Evolutionary conservation across 2,113 vertebrate genomes (phyloP), one percentile per base, ranked within the genome.

Genomic region (Cebus imitator): DNA sequence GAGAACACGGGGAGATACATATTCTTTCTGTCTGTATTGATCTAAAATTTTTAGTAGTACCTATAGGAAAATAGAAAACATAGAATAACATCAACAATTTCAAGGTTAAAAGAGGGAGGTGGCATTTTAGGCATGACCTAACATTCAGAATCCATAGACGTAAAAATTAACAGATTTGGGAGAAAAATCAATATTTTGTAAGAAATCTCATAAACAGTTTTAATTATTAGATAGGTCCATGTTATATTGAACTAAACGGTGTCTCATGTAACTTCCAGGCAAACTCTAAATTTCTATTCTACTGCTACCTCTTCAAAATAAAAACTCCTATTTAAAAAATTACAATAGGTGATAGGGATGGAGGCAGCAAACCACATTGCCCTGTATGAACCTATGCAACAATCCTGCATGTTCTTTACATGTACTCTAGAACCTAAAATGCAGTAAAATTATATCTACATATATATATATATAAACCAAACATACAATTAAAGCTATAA

Each of bases 31-130:
- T 30, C 99, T 98, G 97, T 99, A 99, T 66, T 99, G 99, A 70
- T 99, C 99, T 96, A 99, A 98, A 97, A 99, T 99, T 98, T 99
- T 99, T 97, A 99, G 98, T 45, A 99, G 98, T 66, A 99, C 99
- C 99, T 99, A 87, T 35, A 90, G 61, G 92, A 95, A 97, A 73
- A 96, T 0, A 86, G 27, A 91, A 90, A 88, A 64, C 6, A 87
- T 3, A 76, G 17, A n/a, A 86, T 14, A 72, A 93, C 32, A 55
- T 35, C 20, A 73, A 91, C n/a, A 68, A 90, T 40, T 90, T 48
- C 70, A 70, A 66, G 25, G 10, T 84, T 80, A 94, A 90, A 37
- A 50, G 48, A 5, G 16, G 6, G 70, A 6, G 11, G 45, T 8
- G 3, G 12, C 90, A 75, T 50, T 87, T 95, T 27, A 82, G 48